Base-by-base conservation (phyloP, 2,888 invertebrate genomes). In the Eudemis profundana region DNA sequence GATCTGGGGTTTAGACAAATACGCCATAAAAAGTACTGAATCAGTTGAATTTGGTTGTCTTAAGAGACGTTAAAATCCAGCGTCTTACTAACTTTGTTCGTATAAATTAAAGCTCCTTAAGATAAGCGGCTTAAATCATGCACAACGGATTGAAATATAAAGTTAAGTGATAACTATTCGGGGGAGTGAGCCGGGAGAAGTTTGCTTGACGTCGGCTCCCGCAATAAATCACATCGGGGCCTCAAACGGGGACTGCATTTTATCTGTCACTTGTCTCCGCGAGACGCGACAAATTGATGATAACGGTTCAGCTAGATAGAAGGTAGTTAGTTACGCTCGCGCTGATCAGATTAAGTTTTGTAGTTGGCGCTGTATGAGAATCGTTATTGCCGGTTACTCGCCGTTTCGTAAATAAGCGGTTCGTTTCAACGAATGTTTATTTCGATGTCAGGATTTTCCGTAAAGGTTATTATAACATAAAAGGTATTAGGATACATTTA, bases 211-310 rank as follows among this genome's bases (percentile, higher is more conserved):
- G 69, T 60, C 62, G 62, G 70, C 66, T 49, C 56, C 42, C 42
- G 62, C 80, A 81, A 85, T 85, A 85, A 85, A 85, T 86, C 85
- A 85, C 81, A 73, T 71, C 66, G 70, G 69, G 68, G 74, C 66
- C 67, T 74, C 75, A 75, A 78, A 75, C 71, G 69, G 66, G 65
- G 73, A 73, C 82, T 84, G 85, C 84, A 85, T 85, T 85, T 83
- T 84, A 84, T 84, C 84, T 79, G 78, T 81, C 84, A 79, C 78
- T 82, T 79, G 82, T 80, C 82, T 76, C 74, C 72, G 71, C 61
- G 69, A 76, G 74, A 75, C 67, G 69, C 76, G 78, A 79, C 80
- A 77, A 84, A 83, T 83, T 83, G 83, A 84, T 82, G 83, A 76
- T 77, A 79, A 78, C 74, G 75, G 77, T 78, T 79, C 78, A 69